Evolutionary conservation across 2,113 vertebrate species (phyloP), one percentile per base, ranked within the genome.

Genomic region (Sinocyclocheilus maitianheensis): DNA sequence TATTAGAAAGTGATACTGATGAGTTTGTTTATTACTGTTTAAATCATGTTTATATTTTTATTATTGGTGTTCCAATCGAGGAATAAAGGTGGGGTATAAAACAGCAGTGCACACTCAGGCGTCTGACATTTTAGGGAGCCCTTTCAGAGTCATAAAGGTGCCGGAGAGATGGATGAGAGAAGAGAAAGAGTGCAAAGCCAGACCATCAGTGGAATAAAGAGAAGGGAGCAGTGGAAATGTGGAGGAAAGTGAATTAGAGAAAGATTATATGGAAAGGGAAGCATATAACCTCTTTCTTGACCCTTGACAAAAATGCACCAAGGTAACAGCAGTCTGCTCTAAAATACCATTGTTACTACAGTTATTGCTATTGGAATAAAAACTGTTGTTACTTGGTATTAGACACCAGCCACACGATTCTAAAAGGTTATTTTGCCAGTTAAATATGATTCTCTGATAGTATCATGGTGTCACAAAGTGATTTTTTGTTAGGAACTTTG

Each of bases 101-200:
- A 87, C 46, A 82, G 83, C 82, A 16, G 88, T 53, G 86, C 40
- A 60, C 62, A 46, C 81, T 81, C 14, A 40, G 85, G 82, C 86
- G 55, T 81, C 90, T 93, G 93, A 93, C 93, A 93, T 94, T 93
- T 94, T 86, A 90, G 89, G 85, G 84, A 91, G 91, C 93, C 93
- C 92, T 92, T 86, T 90, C 77, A 87, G 91, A 90, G 90, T 89
- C 85, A 90, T 93, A 91, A 93, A 94, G 91, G 89, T 91, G 92
- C 90, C 87, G 46, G 34, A 74, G 88, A 92, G 93, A 93, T 92
- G 87, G 89, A 94, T 93, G 82, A 87, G 90, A 85, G 88, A 90
- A 14, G 77, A 63, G 75, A 62, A 90, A 88, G 89, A 71, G 86
- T 86, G 84, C 69, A 74, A 63, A 81, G 83, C 89, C 72, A 85